phyloP scores from a whole-genome alignment of 1,140 invertebrate species.

The Portunus trituberculatus region DNA sequence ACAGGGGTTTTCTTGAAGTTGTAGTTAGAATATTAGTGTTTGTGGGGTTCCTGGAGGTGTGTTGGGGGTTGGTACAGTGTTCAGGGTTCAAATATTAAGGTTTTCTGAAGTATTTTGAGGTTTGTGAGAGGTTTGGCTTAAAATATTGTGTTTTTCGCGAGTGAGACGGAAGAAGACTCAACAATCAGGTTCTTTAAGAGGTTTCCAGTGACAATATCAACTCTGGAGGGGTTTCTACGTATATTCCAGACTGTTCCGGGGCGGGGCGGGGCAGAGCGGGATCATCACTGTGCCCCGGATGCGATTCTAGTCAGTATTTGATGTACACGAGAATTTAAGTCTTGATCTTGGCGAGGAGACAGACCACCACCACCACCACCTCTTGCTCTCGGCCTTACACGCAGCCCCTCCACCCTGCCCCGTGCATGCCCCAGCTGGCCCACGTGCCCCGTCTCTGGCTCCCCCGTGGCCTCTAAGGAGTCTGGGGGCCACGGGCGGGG shows the following conservation, averaged over 20 bases:
- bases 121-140: not conserved
- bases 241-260: not conserved
- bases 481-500: constrained; percentile 10
- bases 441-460: not conserved
- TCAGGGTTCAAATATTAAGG: too few species aligned
- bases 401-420: not conserved
- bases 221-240: not conserved
- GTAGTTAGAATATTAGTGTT: too few species aligned
- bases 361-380: not conserved
- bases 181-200: not conserved
- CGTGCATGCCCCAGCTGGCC: not conserved
- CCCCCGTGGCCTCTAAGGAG: not conserved
- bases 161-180: not conserved
- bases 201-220: not conserved
- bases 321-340: constrained; percentile 59
- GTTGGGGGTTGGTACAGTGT: not conserved
- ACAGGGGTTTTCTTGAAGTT: too few species aligned
- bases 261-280: not conserved
- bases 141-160: not conserved
- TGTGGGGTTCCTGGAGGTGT: not conserved
- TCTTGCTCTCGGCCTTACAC: not conserved
- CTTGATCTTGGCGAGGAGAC: not conserved
- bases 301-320: constrained; percentile 67
- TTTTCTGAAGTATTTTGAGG: too few species aligned
- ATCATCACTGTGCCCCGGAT: not conserved